Percentiles rank a stretch among this genome's conserved stretches.
Conservation (phyloP, 2,113 vertebrate genomes). For the Zosterops pallidus region DNA sequence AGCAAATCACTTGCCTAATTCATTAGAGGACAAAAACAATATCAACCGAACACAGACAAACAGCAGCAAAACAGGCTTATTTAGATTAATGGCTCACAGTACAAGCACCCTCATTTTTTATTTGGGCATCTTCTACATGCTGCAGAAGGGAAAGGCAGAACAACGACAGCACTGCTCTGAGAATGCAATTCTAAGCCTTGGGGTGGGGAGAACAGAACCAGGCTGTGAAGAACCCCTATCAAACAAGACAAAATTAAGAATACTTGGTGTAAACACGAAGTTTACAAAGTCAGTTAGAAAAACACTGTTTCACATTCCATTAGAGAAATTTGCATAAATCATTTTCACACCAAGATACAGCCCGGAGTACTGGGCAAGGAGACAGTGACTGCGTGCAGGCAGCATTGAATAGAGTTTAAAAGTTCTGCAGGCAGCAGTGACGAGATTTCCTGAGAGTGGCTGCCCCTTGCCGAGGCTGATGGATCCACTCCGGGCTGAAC, state of each 20-base stretch:
- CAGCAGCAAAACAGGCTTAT: background rate
- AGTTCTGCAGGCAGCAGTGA: background rate
- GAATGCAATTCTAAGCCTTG: background rate
- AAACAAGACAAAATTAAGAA: background rate
- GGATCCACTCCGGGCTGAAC: no score
- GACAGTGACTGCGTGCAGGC: fast-evolving
- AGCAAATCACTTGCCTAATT: background rate
- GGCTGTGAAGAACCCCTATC: background rate
- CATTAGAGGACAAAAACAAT: background rate
- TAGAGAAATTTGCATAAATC: background rate
- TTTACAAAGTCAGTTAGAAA: background rate
- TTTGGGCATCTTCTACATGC: background rate
- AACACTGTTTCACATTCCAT: background rate
- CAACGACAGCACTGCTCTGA: background rate
- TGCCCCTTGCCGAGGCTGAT: background rate
- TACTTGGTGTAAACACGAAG: fast-evolving
- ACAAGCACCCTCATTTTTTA: background rate
- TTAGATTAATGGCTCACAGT: background rate
- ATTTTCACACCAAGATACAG: background rate
- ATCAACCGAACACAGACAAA: background rate
- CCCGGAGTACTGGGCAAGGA: background rate
- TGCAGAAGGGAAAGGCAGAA: background rate
- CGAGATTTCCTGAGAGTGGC: background rate
- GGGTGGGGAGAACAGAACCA: background rate
- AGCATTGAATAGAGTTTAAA: background rate